Evolutionary conservation across 2,888 invertebrate species (phyloP).

Genomic region (Falcaria lacertinaria): DNA sequence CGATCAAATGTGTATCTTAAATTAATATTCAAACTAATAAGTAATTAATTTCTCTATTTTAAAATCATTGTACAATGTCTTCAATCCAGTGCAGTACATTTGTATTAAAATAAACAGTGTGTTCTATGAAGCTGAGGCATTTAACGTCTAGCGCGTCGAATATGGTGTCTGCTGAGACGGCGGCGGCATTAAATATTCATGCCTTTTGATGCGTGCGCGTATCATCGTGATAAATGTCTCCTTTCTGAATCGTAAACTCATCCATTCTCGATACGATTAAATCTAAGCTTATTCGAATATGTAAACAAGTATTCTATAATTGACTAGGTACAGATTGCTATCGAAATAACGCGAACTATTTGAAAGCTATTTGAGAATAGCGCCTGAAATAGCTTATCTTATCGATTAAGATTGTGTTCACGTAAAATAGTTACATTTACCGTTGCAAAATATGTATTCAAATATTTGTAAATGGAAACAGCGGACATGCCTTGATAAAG

Average conservation of each 20-base stretch:
- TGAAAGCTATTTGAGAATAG: constrained; percentile 55
- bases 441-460: constrained; percentile 51
- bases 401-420: constrained; percentile 34
- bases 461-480: constrained; percentile 54
- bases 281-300: constrained; percentile 31
- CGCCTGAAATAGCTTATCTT: constrained; percentile 44
- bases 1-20: no score
- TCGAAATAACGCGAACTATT: constrained; percentile 49
- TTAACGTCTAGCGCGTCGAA: constrained; percentile 37
- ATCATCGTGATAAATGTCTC: constrained; percentile 39
- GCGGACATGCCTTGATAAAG: constrained; percentile 42
- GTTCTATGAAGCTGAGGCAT: constrained; percentile 16
- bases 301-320: constrained; percentile 50
- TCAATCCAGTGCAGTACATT: not conserved
- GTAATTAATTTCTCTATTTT: no score
- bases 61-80: no score
- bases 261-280: constrained; percentile 3
- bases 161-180: constrained; percentile 32
- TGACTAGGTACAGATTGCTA: constrained; percentile 49
- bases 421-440: constrained; percentile 33
- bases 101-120: constrained; percentile 8
- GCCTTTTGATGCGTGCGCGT: constrained; percentile 32
- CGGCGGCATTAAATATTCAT: constrained; percentile 50
- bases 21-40: no score
- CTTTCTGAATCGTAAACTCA: not conserved